These are phyloP conservation scores for Onychomys leucogaster DNA, from an alignment of 2,797 vertebrate genomes.

Conservation along the genomic window DNA sequence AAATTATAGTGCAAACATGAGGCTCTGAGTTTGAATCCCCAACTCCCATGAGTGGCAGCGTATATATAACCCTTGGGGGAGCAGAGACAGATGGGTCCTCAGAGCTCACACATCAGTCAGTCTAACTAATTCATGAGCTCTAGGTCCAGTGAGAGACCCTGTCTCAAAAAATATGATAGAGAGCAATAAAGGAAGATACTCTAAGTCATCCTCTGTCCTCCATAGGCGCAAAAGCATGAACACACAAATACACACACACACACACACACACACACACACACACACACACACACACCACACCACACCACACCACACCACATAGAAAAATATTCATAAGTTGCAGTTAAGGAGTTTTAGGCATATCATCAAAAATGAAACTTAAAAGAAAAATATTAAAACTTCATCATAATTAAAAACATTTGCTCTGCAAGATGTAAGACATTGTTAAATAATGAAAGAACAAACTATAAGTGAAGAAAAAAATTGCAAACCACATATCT, in stretches of 20 bases:
- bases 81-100: background rate
- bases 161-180: background rate
- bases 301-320: background rate
- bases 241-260: background rate
- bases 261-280: too few species aligned
- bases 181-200: background rate
- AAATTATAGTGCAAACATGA: background rate
- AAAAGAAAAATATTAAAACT: background rate
- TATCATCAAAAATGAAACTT: conserved; percentile 5
- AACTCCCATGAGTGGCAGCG: background rate
- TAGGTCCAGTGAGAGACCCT: background rate
- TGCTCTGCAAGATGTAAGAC: background rate
- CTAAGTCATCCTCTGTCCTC: background rate
- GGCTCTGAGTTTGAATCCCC: background rate
- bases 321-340: background rate
- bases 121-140: background rate
- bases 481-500: background rate
- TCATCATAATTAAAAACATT: background rate
- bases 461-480: background rate
- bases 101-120: background rate
- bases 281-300: background rate
- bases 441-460: background rate
- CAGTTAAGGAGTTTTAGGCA: background rate
- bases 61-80: background rate
- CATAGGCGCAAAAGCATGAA: background rate